A percentile compares a stretch with the other conserved stretches of the same genome.
phyloP scores from a whole-genome alignment of 1,140 invertebrate genomes.

The Macrotrachela quadricornifera region DNA sequence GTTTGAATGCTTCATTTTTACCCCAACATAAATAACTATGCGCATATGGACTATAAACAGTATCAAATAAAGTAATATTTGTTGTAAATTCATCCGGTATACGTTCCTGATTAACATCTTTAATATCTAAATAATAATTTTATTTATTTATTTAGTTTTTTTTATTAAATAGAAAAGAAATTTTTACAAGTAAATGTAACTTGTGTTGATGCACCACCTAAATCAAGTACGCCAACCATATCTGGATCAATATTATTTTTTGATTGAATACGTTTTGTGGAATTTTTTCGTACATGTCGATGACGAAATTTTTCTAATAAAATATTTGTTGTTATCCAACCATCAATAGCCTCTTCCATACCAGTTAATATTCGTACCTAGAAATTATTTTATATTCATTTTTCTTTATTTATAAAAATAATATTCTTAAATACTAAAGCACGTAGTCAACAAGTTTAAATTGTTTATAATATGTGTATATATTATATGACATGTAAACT shows the following conservation, averaged over 20 bases:
- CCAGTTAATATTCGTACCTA: conserved; percentile 26
- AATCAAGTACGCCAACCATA: conserved; percentile 29
- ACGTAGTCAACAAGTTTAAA: too few species aligned
- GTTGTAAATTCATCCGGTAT: conserved; percentile 21
- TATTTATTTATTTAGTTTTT: conserved; percentile 16
- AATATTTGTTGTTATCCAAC: conserved; percentile 34
- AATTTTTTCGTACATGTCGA: neutral
- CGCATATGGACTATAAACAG: neutral
- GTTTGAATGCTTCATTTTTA: neutral
- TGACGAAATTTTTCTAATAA: conserved; percentile 4
- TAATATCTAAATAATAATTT: conserved; percentile 13
- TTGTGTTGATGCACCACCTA: conserved; percentile 37
- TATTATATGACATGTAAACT: too few species aligned
- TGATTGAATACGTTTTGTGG: neutral
- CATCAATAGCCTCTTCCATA: conserved; percentile 30
- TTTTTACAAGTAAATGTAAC: conserved; percentile 23
- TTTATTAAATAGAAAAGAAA: conserved; percentile 12
- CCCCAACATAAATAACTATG: neutral
- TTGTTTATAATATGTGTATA: too few species aligned
- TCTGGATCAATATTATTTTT: too few species aligned
- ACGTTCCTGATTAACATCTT: conserved; percentile 14
- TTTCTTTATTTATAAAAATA: too few species aligned
- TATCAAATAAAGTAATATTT: neutral
- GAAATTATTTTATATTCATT: too few species aligned
- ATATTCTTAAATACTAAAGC: too few species aligned